Base-by-base conservation (phyloP, 2,888 invertebrate genomes). In the Platerodrilus igneus region DNA sequence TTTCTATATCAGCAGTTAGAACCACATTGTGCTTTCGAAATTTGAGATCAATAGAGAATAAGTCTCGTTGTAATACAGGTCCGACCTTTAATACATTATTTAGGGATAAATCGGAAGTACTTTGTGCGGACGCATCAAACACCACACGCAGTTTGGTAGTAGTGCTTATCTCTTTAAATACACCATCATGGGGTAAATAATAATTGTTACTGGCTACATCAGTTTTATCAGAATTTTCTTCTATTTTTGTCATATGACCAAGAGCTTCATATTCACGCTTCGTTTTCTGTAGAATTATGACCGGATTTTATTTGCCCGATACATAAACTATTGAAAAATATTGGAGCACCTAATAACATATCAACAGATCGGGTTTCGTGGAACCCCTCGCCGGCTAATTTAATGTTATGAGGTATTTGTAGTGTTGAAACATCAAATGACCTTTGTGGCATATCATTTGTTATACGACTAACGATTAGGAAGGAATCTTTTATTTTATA, bases 71-170 rank as follows among this genome's bases (percentile, higher is more conserved):
- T 9, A 52, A 17, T 31, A 37, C 3, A 14, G 38, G 5, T 9
- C 44, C 8, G 6, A 45, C 42, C 7, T n/a, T n/a, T 22, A 25
- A 13, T 3, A 37, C 31, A 25, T 51, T 32, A 5, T 29, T 15
- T 7, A 45, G 41, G 2, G 44, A 31, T 16, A 52, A 14, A 4
- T 43, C 18, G 9, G 19, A 50, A 48, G 21, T 52, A 48, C 5
- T 51, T 45, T 19, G 45, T 50, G 25, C 50, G 51, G 57, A 56
- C 1, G 55, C 57, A 20, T 59, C 52, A 37, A 57, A 58, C 0
- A 60, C 59, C 0, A 60, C 58, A 4, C 58, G 22, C 0, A 57
- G 15, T 19, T 56, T 56, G 1, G 59, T 57, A 1, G 58, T 59
- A 55, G 3, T 39, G 28, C 45, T 49, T 1, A 23, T 33, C 2